Percentiles rank a stretch among this genome's conserved stretches.
Conservation (phyloP, 2,888 invertebrate genomes). For the Palloptera scutellata region DNA sequence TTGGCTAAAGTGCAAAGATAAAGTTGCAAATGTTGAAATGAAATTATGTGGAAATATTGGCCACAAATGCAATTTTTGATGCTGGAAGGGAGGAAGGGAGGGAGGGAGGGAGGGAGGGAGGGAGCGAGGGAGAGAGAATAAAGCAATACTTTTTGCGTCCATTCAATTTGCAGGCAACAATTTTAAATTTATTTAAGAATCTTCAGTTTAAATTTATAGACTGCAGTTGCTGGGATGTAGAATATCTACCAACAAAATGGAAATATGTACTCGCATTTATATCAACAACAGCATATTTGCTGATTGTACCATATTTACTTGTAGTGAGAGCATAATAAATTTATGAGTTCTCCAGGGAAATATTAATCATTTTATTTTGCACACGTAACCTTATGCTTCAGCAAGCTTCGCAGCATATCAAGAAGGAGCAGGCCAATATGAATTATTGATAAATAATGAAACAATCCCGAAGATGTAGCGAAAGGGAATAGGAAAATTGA, state of each 20-base stretch:
- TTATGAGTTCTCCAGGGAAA: conserved; percentile 40
- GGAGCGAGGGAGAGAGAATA: background rate
- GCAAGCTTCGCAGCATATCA: no score
- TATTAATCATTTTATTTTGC: conserved; percentile 44
- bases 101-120: background rate
- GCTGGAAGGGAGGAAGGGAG: conserved; percentile 8
- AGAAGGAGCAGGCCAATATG: no score
- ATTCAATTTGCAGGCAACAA: no score
- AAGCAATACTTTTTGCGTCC: conserved; percentile 28
- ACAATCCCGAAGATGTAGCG: no score
- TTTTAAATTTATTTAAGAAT: no score
- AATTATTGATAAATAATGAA: no score
- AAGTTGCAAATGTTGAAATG: conserved; percentile 22
- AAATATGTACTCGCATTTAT: no score
- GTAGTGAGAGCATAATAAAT: conserved; percentile 38
- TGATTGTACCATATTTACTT: conserved; percentile 26
- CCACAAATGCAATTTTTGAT: conserved; percentile 33
- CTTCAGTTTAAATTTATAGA: no score
- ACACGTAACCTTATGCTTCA: background rate
- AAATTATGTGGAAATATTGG: conserved; percentile 35
- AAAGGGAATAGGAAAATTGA: no score
- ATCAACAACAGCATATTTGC: no score
- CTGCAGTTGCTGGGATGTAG: no score
- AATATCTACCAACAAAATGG: no score
- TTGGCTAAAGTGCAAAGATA: conserved; percentile 18